A percentile compares a stretch with the other conserved stretches of the same genome.
phyloP scores from a whole-genome alignment of 1,140 invertebrate genomes.

The Eumaeus atala region DNA sequence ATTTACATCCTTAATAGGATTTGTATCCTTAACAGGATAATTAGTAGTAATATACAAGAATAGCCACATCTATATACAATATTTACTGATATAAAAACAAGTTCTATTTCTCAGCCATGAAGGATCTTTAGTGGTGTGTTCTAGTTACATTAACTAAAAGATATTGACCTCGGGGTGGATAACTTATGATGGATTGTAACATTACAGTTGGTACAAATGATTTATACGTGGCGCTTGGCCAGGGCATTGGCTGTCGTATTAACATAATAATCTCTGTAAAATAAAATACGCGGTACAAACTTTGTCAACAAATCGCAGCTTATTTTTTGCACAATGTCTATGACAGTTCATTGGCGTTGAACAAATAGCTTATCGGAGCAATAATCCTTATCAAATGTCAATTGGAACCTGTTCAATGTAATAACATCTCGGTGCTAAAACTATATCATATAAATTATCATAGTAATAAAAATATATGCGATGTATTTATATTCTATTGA shows the following conservation, averaged over 20 bases:
- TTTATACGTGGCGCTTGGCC: constrained; percentile 43
- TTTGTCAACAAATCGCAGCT: not conserved
- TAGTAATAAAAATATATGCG: no score
- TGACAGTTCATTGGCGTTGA: constrained; percentile 9
- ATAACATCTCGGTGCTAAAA: not conserved
- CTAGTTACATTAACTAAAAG: constrained; percentile 45
- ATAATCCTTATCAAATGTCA: not conserved
- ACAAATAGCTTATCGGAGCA: not conserved
- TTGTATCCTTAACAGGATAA: no score
- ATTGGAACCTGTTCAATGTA: not conserved
- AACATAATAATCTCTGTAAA: constrained; percentile 5
- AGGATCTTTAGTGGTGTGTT: constrained; percentile 43
- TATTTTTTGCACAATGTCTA: not conserved
- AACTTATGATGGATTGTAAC: constrained; percentile 59
- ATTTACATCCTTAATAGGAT: no score
- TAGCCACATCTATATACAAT: constrained; percentile 4
- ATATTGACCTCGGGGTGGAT: constrained; percentile 65
- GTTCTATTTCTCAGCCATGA: constrained; percentile 50
- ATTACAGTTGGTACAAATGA: constrained; percentile 47
- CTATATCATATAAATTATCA: not conserved
- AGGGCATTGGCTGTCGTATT: constrained; percentile 21
- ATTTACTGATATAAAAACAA: constrained; percentile 29
- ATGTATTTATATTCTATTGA: no score
- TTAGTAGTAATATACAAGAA: no score
- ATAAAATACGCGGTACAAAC: constrained; percentile 1